phyloP scores from a whole-genome alignment of 2,797 vertebrate species.

The Alosa sapidissima region DNA sequence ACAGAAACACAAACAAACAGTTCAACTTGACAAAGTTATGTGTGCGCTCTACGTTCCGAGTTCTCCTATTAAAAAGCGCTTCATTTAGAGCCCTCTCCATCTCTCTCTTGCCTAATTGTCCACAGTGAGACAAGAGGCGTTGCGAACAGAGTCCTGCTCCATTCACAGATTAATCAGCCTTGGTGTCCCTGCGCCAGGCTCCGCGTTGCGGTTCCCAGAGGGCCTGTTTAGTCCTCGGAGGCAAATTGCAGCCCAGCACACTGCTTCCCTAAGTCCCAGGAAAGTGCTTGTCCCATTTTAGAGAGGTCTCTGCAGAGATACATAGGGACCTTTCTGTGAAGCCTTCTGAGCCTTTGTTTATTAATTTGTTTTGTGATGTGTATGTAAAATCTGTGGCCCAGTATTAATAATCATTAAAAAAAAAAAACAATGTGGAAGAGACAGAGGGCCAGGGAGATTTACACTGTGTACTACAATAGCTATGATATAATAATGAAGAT shows the following conservation, averaged over 20 bases:
- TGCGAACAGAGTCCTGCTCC: conserved; percentile 34
- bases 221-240: conserved; percentile 46
- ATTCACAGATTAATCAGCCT: conserved; percentile 48
- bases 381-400: background rate
- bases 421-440: background rate
- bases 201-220: conserved; percentile 34
- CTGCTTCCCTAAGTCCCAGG: conserved; percentile 36
- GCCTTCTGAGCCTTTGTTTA: conserved; percentile 35
- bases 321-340: conserved; percentile 32
- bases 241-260: conserved; percentile 38
- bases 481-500: background rate
- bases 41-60: background rate
- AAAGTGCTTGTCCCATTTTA: conserved; percentile 51
- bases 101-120: background rate
- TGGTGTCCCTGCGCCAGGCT: conserved; percentile 42
- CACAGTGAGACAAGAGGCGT: conserved; percentile 15
- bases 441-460: background rate
- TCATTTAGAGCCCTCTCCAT: background rate
- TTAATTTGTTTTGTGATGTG: background rate
- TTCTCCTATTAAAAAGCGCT: background rate
- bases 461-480: background rate
- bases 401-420: background rate
- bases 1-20: background rate
- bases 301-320: conserved; percentile 39
- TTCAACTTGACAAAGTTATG: background rate